Evolutionary conservation across 2,888 invertebrate genomes (phyloP).

Genomic region (Amblyjoppa proteus): DNA sequence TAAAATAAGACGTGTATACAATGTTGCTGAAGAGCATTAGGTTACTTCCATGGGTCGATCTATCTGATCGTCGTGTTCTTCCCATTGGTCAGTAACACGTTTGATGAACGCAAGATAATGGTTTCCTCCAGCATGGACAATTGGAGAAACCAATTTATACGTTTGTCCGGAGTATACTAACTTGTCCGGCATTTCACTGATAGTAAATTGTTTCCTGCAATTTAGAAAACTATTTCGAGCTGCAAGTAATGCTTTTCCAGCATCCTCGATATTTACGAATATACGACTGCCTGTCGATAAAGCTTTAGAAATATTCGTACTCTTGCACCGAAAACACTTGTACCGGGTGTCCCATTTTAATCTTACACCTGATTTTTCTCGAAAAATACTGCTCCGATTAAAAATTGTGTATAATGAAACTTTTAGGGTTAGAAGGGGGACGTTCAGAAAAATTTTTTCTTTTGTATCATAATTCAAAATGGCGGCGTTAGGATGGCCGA

Average conservation of each 20-base stretch:
- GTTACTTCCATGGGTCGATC: conserved; percentile 22
- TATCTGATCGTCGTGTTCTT: no score
- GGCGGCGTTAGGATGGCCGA: no score
- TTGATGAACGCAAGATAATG: no score
- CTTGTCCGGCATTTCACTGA: conserved; percentile 43
- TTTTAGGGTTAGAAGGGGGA: no score
- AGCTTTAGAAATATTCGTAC: conserved; percentile 35
- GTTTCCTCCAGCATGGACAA: conserved; percentile 20
- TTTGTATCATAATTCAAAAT: no score
- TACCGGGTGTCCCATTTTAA: no score
- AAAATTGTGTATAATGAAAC: no score
- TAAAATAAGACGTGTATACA: conserved; percentile 36
- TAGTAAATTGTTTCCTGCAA: conserved; percentile 43
- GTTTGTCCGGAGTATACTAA: neutral
- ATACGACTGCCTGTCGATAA: conserved; percentile 24
- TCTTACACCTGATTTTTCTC: no score
- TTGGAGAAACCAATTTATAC: conserved; percentile 48
- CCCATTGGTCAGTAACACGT: no score
- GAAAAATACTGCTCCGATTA: no score
- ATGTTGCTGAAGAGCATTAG: conserved; percentile 33
- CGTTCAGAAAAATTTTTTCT: no score
- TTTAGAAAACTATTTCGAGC: conserved; percentile 31
- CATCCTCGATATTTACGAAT: conserved; percentile 37
- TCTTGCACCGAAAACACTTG: conserved; percentile 35
- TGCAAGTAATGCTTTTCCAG: conserved; percentile 25